A percentile compares a stretch with the other conserved stretches of the same genome.
Conservation (phyloP, 2,797 vertebrate species). For the Merluccius polli region DNA sequence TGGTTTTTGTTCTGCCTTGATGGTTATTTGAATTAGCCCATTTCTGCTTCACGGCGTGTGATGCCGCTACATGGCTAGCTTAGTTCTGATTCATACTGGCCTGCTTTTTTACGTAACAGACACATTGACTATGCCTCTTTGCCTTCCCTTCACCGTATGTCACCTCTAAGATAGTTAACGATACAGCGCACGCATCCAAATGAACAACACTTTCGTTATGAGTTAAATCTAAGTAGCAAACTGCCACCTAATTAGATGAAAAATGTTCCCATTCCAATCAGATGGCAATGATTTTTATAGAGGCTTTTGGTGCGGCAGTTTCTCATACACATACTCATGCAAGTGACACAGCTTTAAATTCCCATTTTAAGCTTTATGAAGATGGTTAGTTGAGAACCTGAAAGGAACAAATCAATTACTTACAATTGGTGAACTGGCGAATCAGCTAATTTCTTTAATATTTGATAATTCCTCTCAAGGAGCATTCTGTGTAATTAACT, state of each 20-base stretch:
- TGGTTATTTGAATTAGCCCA: conserved; percentile 43
- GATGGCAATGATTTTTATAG: conserved; percentile 47
- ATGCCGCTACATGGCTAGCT: conserved; percentile 37
- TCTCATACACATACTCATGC: conserved; percentile 33
- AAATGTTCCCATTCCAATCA: conserved; percentile 50
- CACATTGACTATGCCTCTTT: conserved; percentile 47
- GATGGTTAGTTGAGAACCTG: conserved; percentile 60
- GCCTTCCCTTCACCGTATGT: conserved; percentile 46
- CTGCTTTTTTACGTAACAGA: conserved; percentile 59
- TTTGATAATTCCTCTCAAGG: conserved; percentile 70
- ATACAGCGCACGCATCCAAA: conserved; percentile 45
- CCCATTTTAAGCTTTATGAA: conserved; percentile 39
- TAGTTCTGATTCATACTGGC: conserved; percentile 43
- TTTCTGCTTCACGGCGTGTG: conserved; percentile 47
- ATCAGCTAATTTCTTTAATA: conserved; percentile 74
- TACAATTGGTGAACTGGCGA: conserved; percentile 64
- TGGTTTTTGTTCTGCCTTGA: conserved; percentile 18
- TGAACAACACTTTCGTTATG: conserved; percentile 53
- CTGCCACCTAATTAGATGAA: conserved; percentile 59
- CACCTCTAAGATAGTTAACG: conserved; percentile 40
- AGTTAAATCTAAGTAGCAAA: conserved; percentile 49
- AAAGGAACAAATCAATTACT: conserved; percentile 75
- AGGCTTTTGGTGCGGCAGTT: conserved; percentile 21
- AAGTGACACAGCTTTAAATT: conserved; percentile 46
- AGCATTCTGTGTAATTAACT: conserved; percentile 73